Conservation (phyloP, 2,113 vertebrate species). For the Hipposideros armiger region DNA sequence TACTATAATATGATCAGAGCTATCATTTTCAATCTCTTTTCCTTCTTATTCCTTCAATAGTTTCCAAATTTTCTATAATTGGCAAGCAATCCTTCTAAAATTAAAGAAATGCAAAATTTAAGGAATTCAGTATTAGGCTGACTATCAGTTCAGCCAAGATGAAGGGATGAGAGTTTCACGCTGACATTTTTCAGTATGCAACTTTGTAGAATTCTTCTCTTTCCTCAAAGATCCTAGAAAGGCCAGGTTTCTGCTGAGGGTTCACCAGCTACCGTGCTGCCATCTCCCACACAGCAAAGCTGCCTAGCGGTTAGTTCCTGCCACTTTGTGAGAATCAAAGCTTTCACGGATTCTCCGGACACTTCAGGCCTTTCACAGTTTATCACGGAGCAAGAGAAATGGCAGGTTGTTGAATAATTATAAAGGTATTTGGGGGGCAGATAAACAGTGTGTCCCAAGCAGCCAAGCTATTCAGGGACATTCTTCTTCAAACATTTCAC, state of each 20-base stretch:
- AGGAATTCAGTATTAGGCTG: not conserved
- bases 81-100: not conserved
- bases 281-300: slow-evolving; percentile 23
- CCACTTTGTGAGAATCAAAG: not conserved
- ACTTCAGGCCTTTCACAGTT: not conserved
- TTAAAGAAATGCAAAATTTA: not conserved
- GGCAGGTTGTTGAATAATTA: not conserved
- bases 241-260: slow-evolving; percentile 52
- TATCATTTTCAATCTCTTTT: not conserved
- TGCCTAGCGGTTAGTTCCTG: not conserved
- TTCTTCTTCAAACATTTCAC: not conserved
- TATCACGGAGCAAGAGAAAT: not conserved
- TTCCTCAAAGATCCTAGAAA: not conserved
- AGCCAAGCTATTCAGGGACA: not conserved
- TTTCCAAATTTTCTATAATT: not conserved
- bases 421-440: not conserved
- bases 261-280: slow-evolving; percentile 20
- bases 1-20: not conserved
- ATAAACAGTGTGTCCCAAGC: not conserved
- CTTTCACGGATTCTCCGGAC: not conserved
- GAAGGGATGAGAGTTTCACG: not conserved
- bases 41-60: not conserved
- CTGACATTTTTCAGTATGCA: not conserved
- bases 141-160: not conserved
- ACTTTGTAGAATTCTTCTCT: not conserved